These are phyloP conservation scores for Drosophila micromelanica DNA, from an alignment of 1,140 invertebrate species.

Conservation along the genomic window DNA sequence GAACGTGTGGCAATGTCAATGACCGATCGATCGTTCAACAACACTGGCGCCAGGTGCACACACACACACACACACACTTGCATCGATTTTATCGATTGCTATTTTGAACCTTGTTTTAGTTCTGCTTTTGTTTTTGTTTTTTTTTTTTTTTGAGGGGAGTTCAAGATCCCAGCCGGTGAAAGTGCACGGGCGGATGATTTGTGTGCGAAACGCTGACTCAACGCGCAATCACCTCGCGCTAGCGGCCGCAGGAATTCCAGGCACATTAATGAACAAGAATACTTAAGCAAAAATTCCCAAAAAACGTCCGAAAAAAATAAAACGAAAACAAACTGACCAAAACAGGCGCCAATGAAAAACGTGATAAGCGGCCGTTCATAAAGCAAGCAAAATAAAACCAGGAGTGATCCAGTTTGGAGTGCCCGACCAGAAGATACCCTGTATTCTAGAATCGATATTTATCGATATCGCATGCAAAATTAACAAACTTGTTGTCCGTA, in stretches of 20 bases:
- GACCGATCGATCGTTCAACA: constrained; percentile 7
- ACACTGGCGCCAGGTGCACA: constrained; percentile 11
- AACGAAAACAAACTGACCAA: constrained; percentile 7
- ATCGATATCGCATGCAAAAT: background rate
- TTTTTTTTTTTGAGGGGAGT: background rate
- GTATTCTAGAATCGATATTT: no score
- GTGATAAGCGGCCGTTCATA: constrained; percentile 60
- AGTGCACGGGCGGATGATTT: constrained; percentile 45
- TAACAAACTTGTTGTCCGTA: no score
- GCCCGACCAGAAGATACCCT: no score
- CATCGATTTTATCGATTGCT: constrained; percentile 24
- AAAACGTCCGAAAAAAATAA: constrained; percentile 29
- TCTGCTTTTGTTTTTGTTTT: no score
- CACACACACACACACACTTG: no score
- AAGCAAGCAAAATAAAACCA: constrained; percentile 16
- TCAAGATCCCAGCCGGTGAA: constrained; percentile 58
- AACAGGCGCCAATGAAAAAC: constrained; percentile 55
- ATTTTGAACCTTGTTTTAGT: constrained; percentile 20
- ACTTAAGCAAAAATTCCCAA: constrained; percentile 52
- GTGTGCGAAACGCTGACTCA: constrained; percentile 56
- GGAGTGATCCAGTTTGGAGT: no score
- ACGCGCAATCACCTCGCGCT: background rate
- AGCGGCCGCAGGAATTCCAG: constrained; percentile 53
- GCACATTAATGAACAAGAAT: constrained; percentile 25
- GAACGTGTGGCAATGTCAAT: constrained; percentile 9